Base-by-base conservation (phyloP, 2,797 vertebrate genomes). In the Esox masquinongy region DNA sequence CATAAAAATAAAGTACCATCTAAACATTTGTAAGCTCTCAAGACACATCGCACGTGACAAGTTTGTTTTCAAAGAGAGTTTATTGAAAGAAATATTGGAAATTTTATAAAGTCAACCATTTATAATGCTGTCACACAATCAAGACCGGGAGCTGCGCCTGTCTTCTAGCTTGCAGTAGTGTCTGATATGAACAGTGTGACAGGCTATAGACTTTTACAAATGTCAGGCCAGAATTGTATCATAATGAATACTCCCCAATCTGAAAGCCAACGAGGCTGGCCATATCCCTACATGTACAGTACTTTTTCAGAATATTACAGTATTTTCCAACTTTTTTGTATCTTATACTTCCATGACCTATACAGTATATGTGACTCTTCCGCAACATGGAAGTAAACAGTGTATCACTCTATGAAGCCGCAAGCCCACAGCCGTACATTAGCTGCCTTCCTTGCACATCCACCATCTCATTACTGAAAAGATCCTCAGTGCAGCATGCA, bases 71-170 rank as follows among this genome's bases (percentile, higher is more conserved):
- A 92, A 92, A 92, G 86, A 90, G 80, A 43, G 76, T 94, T 95
- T 95, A 94, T 94, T 94, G 92, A 94, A 94, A 94, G 90, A 92
- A 92, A 91, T 87, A 86, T 92, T 92, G 88, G 43, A 92, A 91
- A 90, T 89, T 76, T 90, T 94, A 93, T 90, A 93, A 94, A 94
- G 90, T 91, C 87, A 94, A 89, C 86, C 79, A 79, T 87, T 90
- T 81, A 89, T 92, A 88, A 91, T 89, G 88, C 86, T 87, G 90
- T 90, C 88, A 91, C 88, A 93, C 89, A 91, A 91, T 90, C 92
- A 93, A 88, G 88, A 88, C 84, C 90, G 85, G 83, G 82, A 90
- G 81, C 85, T 80, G 76, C 79, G 67, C 72, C 86, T 87, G 84
- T 51, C 68, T 22, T 85, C 75, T 56, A 81, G 77, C 80, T 36